Percentiles rank a stretch among this genome's conserved stretches.
Conservation (phyloP, 2,113 vertebrate genomes). For the Eudyptes chrysolophus region DNA sequence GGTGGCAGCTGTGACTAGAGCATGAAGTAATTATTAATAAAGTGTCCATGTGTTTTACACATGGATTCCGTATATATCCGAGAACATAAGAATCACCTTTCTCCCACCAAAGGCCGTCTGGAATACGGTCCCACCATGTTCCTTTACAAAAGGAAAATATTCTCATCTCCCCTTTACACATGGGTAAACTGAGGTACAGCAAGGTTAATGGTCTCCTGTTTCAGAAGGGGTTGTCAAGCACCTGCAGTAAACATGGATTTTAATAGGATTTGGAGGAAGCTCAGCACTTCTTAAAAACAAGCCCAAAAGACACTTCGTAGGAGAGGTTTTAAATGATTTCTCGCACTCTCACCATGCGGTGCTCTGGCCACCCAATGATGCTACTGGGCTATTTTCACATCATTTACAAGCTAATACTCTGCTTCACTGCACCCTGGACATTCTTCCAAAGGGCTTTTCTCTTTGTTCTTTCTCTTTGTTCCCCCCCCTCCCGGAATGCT, state of each 20-base stretch:
- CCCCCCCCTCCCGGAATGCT: rapidly evolving
- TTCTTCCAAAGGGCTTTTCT: background rate
- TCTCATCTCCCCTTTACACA: background rate
- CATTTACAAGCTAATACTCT: background rate
- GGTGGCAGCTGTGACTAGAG: background rate
- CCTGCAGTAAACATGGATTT: background rate
- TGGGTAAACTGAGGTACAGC: background rate
- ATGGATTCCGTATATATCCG: background rate
- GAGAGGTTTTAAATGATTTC: background rate
- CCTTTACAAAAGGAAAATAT: background rate
- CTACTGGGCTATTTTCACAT: background rate
- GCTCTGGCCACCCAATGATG: background rate
- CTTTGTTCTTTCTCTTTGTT: background rate
- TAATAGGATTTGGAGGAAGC: background rate
- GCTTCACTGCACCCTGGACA: background rate
- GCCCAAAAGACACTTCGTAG: background rate
- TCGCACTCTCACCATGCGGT: background rate
- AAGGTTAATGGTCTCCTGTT: background rate
- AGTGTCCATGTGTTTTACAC: background rate
- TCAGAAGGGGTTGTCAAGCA: background rate
- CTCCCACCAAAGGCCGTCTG: background rate
- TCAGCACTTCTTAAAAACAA: background rate
- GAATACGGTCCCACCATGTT: rapidly evolving
- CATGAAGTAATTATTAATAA: background rate
- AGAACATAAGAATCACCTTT: background rate